A percentile compares a stretch with the other conserved stretches of the same genome.
These are phyloP conservation scores for Tupaia chinensis DNA, from an alignment of 2,113 vertebrate genomes.

Conservation along the genomic window DNA sequence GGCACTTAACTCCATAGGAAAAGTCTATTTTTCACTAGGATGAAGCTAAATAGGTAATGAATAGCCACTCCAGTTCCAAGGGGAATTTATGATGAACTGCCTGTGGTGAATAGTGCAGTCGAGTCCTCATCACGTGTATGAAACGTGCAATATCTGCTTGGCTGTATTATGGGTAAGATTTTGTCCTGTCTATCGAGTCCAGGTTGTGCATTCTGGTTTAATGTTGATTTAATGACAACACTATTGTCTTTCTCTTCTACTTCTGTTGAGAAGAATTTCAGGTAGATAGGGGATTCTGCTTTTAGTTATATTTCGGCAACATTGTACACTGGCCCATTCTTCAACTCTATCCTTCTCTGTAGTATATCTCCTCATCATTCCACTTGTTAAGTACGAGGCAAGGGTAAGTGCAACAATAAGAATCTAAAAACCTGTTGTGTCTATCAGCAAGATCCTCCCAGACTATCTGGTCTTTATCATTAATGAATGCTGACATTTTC, in stretches of 20 bases:
- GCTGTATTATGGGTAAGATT: not conserved
- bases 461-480: not conserved
- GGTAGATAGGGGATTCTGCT: not conserved
- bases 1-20: not conserved
- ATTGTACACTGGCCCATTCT: not conserved
- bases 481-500: not conserved
- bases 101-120: not conserved
- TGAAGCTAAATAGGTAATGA: not conserved
- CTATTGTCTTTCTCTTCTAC: not conserved
- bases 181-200: not conserved
- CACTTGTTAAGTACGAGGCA: not conserved
- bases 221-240: not conserved
- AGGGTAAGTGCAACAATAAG: not conserved
- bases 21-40: not conserved
- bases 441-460: not conserved
- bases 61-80: not conserved
- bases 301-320: not conserved
- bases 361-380: not conserved
- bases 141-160: not conserved
- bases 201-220: not conserved
- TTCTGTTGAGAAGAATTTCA: not conserved
- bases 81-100: not conserved
- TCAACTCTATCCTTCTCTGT: not conserved
- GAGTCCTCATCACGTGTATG: not conserved
- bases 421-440: not conserved